These are phyloP conservation scores for Passerina amoena DNA, from an alignment of 2,113 vertebrate species.

Conservation along the genomic window DNA sequence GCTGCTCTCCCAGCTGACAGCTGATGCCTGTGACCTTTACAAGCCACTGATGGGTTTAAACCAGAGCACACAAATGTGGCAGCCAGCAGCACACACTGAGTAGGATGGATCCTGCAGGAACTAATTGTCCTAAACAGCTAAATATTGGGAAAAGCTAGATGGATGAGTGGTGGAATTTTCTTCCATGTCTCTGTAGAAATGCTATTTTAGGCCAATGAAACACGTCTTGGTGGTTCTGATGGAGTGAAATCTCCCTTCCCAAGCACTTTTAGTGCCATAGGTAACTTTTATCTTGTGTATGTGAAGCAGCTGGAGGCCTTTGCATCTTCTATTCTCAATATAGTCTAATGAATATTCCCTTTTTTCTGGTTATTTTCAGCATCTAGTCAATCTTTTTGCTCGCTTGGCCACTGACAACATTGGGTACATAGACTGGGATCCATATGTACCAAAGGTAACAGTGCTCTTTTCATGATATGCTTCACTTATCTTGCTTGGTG, in stretches of 20 bases:
- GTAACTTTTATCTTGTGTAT: neutral
- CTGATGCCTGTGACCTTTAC: neutral
- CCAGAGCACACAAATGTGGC: neutral
- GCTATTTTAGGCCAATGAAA: neutral
- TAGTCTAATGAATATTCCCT: neutral
- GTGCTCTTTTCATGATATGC: neutral
- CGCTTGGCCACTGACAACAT: constrained; percentile 96
- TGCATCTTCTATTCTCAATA: neutral
- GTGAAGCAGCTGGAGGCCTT: neutral
- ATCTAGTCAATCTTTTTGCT: constrained; percentile 95
- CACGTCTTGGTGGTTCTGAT: neutral
- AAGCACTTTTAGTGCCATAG: neutral
- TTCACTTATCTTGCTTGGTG: neutral
- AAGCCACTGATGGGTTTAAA: neutral
- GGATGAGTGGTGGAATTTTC: neutral
- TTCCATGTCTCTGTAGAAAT: neutral
- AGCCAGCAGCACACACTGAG: neutral
- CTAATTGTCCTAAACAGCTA: neutral
- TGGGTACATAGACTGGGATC: constrained; percentile 97
- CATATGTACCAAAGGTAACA: constrained; percentile 93
- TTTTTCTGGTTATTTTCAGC: constrained; percentile 70
- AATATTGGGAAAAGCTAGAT: neutral
- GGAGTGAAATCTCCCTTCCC: neutral
- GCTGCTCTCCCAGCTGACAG: neutral
- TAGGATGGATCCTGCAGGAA: neutral